A percentile compares a stretch with the other conserved stretches of the same genome.
phyloP scores from a whole-genome alignment of 2,113 vertebrate species.

The Rhinichthys klamathensis region DNA sequence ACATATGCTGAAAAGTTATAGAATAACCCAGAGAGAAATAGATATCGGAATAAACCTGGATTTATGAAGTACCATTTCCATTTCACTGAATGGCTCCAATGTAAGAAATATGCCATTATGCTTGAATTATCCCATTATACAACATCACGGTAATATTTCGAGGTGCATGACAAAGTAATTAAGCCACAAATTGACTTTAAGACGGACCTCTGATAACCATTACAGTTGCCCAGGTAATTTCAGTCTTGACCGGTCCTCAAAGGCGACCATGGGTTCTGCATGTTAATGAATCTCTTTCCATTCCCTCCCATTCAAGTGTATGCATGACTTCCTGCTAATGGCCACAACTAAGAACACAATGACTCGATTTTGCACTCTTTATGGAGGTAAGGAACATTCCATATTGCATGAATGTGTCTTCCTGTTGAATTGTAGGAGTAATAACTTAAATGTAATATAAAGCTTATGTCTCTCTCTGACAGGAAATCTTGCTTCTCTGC shows the following conservation, averaged over 20 bases:
- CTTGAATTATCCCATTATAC: constrained; percentile 44
- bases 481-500: constrained; percentile 66
- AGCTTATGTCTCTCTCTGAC: constrained; percentile 73
- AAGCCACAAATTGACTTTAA: constrained; percentile 47
- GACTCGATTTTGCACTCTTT: constrained; percentile 50
- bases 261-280: constrained; percentile 39
- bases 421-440: constrained; percentile 69
- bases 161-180: constrained; percentile 48
- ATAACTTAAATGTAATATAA: constrained; percentile 74
- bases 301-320: constrained; percentile 20
- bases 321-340: constrained; percentile 47
- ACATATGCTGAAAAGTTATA: background rate
- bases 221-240: constrained; percentile 46
- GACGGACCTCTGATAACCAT: constrained; percentile 37
- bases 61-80: constrained; percentile 26
- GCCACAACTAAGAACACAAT: constrained; percentile 48
- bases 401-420: constrained; percentile 57
- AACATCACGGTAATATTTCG: constrained; percentile 31
- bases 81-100: constrained; percentile 7
- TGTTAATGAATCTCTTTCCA: constrained; percentile 47
- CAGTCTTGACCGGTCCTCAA: constrained; percentile 41
- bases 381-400: constrained; percentile 48
- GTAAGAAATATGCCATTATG: constrained; percentile 18
- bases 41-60: background rate
- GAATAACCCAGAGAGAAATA: background rate